Evolutionary conservation across 2,113 vertebrate genomes (phyloP), one percentile per base, ranked within the genome.

Genomic region (Leptobrachium ailaonicum): DNA sequence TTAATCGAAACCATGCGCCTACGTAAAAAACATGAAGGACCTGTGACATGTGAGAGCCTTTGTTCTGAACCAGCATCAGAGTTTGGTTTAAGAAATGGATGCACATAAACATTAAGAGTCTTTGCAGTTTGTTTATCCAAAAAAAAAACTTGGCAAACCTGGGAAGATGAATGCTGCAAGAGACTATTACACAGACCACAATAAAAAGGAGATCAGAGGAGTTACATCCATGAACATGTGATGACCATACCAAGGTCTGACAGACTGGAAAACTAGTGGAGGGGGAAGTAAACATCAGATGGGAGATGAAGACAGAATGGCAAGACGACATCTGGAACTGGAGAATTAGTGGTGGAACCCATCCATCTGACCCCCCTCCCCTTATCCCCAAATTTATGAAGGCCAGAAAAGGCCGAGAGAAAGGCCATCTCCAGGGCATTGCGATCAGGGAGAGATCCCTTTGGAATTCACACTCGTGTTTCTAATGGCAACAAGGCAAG

Each of bases 71-170:
- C 20, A 12, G 71, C 63, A 80, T 13, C 42, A 41, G 41, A 60
- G 43, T 80, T 58, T 45, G n/a, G 45, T 42, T 43, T 68, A 9
- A 50, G 14, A 80, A 73, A 80, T 12, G 12, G 44, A 70, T 60
- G 7, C 12, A 77, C 70, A 77, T 40, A 63, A 78, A 60, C 42
- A 77, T 42, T 44, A 1, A 77, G 62, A 80, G 78, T 80, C 78
- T 80, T 80, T 80, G 78, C 78, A 80, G 78, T 44, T 12, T 68
- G 78, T 80, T 80, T 80, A 80, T 80, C 78, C 78, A 80, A 73
- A 68, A 44, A 80, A 74, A 9, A 32, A 32, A 32, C 20, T 56
- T 80, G 78, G 78, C 78, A 80, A 80, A 80, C 78, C 78, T 80
- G 63, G 71, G 13, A 80, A 80, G 10, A 80, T 74, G 78, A 80